phyloP scores from a whole-genome alignment of 1,140 invertebrate species.

The Epicauta chinensis region DNA sequence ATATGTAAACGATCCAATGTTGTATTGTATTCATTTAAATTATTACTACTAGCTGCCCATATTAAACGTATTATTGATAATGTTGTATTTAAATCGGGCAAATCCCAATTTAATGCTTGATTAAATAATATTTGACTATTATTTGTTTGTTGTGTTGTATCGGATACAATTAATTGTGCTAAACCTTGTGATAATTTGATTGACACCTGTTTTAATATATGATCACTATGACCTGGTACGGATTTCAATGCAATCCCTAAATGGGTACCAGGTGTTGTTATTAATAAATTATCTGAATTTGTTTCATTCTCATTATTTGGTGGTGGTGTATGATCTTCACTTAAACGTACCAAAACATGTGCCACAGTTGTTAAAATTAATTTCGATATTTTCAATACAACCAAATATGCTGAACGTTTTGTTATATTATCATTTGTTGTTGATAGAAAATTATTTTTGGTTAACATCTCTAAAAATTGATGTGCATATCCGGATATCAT shows the following conservation, averaged over 20 bases:
- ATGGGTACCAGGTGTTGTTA: slow-evolving; percentile 49
- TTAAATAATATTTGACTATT: slow-evolving; percentile 37
- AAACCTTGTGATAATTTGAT: slow-evolving; percentile 68
- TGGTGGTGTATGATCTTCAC: slow-evolving; percentile 48
- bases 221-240: slow-evolving; percentile 63
- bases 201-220: slow-evolving; percentile 60
- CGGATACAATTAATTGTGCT: slow-evolving; percentile 47
- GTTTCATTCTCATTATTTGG: slow-evolving; percentile 28
- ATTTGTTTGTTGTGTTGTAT: slow-evolving; percentile 20
- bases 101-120: slow-evolving; percentile 55
- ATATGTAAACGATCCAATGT: slow-evolving; percentile 60
- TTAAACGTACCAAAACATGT: slow-evolving; percentile 61
- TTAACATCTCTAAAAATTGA: slow-evolving; percentile 76
- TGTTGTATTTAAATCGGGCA: slow-evolving; percentile 62
- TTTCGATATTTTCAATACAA: slow-evolving; percentile 84
- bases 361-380: slow-evolving; percentile 81
- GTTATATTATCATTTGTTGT: slow-evolving; percentile 66
- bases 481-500: slow-evolving; percentile 78
- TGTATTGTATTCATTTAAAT: slow-evolving; percentile 58
- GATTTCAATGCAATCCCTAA: slow-evolving; percentile 63
- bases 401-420: slow-evolving; percentile 78
- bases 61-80: slow-evolving; percentile 67
- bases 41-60: slow-evolving; percentile 70
- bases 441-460: slow-evolving; percentile 80
- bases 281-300: slow-evolving; percentile 40